Base-by-base conservation (phyloP, 1,140 invertebrate species). In the Papilio helenus region DNA sequence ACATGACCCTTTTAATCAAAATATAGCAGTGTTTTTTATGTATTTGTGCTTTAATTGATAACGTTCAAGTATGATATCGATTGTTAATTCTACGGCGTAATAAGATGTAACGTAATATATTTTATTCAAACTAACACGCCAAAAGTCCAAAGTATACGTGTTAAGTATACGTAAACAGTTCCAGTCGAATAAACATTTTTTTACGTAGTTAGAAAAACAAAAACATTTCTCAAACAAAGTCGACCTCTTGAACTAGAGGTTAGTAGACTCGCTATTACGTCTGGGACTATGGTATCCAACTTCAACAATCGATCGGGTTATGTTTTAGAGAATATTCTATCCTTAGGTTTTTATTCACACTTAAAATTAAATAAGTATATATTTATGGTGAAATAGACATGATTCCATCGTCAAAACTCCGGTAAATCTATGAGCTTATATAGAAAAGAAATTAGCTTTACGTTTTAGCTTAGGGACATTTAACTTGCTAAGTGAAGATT, bases 51-150 rank as follows among this genome's bases (percentile, higher is more conserved):
- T 0, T 68, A 7, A 34, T 68, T 68, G 51, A 55, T 20, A 55
- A 61, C 20, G 58, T 61, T 14, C 23, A 10, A 34, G 23, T 61
- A 14, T 34, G 14, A 14, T 68, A 68, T 68, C 61, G 12, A 68
- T 14, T 61, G 23, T 61, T 29, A 29, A 29, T 68, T 34, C 61
- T 34, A 68, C 61, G 61, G 61, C 61, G 61, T 34, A 68, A 68
- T 68, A 68, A 34, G 14, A 29, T 9, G 58, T 61, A 61, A 61
- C 10, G 3, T 61, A 61, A 12, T 26, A 61, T 7, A 29, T 26
- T 68, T 68, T 68, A 29, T 68, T 68, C 29, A 29, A 16, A 68
- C 26, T 29, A 68, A 68, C 34, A 34, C 61, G 61, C 14, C 14
- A 34, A 68, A 68, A 68, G 23, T 68, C 61, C 61, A 29, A 29